Evolutionary conservation across 2,888 invertebrate genomes (phyloP), one percentile per base, ranked within the genome.

Genomic region (Odontocerum albicorne): DNA sequence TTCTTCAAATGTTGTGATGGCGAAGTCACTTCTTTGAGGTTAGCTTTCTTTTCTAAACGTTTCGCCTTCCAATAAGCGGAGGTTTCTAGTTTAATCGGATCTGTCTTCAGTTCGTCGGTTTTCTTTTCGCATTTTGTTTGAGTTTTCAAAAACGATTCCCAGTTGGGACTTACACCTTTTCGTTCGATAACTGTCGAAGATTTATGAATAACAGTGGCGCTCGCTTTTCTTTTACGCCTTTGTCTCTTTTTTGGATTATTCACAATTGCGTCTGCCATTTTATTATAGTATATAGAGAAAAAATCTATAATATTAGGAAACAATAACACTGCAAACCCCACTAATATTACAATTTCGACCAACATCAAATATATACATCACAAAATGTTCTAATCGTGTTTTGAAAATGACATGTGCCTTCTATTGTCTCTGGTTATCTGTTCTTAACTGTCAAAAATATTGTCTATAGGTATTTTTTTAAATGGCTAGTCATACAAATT

Each of bases 161-260:
- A 78, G 59, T 78, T 78, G 6, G 73, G 74, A 55, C 73, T 73
- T 43, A 77, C 75, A 55, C 66, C 50, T 35, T 70, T 70, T 39
- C 77, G 66, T 22, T 65, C 61, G 1, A 66, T 63, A 2, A 70
- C 64, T 8, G 52, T 36, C 2, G 17, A 22, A 19, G 12, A 12
- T 42, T 42, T n/a, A 20, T 20, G 19, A 17, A 32, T 12, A 12
- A 19, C 12, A 4, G 21, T 10, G 15, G 45, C 8, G 20, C 2
- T 42, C n/a, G 10, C 32, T n/a, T 4, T 10, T 33, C 35, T 8
- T 33, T 27, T 27, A 7, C 27, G 27, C 4, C 10, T 27, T 27
- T 10, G 4, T 4, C 27, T 27, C 27, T 27, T 27, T 10, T 27
- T 27, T 27, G 27, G 27, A 7, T 27, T 4, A 4, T 4, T 27